These are phyloP conservation scores for Eriocheir sinensis DNA, from an alignment of 1,140 invertebrate genomes.

Conservation along the genomic window DNA sequence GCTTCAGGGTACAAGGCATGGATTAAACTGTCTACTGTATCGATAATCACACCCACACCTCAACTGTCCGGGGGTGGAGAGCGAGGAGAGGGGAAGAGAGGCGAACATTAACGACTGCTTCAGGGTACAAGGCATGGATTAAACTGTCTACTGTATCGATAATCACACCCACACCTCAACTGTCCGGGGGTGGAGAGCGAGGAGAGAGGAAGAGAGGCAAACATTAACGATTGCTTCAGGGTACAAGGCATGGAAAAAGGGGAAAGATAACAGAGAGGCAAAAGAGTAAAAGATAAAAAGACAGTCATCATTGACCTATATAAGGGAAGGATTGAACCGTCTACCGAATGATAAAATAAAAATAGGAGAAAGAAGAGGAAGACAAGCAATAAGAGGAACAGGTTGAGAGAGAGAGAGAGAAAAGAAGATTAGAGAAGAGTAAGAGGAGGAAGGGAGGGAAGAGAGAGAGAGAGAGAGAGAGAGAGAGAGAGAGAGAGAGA, in stretches of 20 bases:
- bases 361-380: no score
- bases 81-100: background rate
- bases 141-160: background rate
- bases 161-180: background rate
- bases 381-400: no score
- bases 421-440: no score
- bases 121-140: background rate
- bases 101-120: background rate
- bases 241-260: background rate
- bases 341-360: no score
- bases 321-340: no score
- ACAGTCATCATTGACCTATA: background rate
- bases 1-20: background rate
- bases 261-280: background rate
- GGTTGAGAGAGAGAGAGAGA: no score
- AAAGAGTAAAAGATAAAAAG: background rate
- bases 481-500: background rate
- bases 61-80: background rate
- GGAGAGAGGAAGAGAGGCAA: background rate
- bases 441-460: no score
- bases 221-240: background rate
- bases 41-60: background rate
- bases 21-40: background rate
- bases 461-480: no score
- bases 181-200: background rate